Percentiles rank a stretch among this genome's conserved stretches.
phyloP scores from a whole-genome alignment of 2,113 vertebrate genomes.

The Cebus imitator region DNA sequence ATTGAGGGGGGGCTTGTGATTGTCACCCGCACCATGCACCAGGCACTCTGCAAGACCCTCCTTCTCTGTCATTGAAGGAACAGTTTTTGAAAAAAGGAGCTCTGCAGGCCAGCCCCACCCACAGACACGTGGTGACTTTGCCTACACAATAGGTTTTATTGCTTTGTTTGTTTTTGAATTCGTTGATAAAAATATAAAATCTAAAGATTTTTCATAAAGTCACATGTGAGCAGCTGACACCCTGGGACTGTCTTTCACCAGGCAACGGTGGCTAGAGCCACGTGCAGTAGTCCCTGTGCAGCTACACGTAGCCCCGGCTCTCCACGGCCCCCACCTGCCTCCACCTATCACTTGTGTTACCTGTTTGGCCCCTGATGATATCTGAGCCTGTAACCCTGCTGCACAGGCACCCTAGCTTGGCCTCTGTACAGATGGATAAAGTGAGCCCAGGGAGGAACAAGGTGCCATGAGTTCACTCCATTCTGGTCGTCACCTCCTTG shows the following conservation, averaged over 20 bases:
- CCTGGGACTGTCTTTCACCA: background rate
- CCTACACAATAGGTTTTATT: background rate
- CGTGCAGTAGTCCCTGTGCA: too few species aligned
- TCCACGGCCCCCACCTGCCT: background rate
- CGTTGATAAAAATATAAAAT: background rate
- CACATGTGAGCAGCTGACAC: background rate
- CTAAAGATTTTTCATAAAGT: background rate
- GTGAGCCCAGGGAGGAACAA: background rate
- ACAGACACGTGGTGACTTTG: background rate
- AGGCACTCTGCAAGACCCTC: too few species aligned
- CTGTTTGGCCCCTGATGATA: background rate
- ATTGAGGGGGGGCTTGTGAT: background rate
- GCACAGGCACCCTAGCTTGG: background rate
- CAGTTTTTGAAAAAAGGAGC: fast-evolving
- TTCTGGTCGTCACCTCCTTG: background rate
- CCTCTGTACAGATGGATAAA: background rate
- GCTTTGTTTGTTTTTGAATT: background rate
- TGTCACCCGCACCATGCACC: fast-evolving
- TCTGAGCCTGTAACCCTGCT: background rate
- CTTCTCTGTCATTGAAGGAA: fast-evolving
- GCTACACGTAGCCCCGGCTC: background rate
- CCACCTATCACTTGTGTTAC: background rate
- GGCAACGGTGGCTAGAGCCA: background rate
- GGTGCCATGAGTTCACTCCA: too few species aligned
- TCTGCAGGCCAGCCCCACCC: background rate